These are phyloP conservation scores for Sardina pilchardus DNA, from an alignment of 2,113 vertebrate genomes.

Conservation along the genomic window DNA sequence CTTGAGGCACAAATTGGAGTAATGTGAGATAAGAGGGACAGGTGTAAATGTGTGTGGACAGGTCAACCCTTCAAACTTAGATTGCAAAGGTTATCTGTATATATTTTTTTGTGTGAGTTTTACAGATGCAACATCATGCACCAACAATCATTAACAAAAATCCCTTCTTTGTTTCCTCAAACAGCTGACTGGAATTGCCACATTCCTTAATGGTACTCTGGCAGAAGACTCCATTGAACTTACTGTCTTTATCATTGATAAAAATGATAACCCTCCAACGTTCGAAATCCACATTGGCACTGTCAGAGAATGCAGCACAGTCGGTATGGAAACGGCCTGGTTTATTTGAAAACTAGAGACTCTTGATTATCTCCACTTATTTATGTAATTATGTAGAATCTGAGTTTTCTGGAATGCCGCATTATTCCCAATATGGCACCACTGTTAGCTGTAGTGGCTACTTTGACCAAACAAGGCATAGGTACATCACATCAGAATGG, in stretches of 20 bases:
- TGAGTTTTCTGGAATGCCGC: no score
- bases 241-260: neutral
- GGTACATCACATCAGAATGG: no score
- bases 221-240: conserved; percentile 10
- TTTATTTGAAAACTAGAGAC: neutral
- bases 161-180: neutral
- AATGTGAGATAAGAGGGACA: neutral
- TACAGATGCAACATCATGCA: neutral
- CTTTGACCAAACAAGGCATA: no score
- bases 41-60: neutral
- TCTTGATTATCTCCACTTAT: neutral
- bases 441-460: no score
- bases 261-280: conserved; percentile 14
- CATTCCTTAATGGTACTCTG: neutral
- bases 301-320: conserved; percentile 7
- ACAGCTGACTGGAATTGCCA: neutral
- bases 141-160: neutral
- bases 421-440: no score
- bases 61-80: neutral
- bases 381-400: neutral
- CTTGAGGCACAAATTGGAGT: neutral
- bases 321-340: neutral
- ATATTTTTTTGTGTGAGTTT: neutral
- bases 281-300: neutral
- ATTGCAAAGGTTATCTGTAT: neutral